phyloP scores from a whole-genome alignment of 1,140 invertebrate genomes.

The Drosophila arawakana region DNA sequence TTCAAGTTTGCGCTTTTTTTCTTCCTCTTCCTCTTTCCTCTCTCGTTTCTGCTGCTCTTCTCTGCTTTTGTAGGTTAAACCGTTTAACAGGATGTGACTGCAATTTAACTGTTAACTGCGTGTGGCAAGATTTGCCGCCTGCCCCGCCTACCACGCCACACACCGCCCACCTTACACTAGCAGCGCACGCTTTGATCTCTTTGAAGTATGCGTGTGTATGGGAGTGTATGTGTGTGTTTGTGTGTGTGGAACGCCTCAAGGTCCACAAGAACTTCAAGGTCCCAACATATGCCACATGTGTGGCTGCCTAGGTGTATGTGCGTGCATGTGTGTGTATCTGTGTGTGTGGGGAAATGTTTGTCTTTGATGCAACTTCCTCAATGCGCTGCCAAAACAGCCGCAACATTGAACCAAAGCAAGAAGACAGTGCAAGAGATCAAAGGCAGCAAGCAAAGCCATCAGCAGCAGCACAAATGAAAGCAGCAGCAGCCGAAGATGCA shows the following conservation, averaged over 20 bases:
- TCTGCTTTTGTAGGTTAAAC: slow-evolving; percentile 67
- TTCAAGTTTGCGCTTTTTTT: slow-evolving; percentile 23
- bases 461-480: slow-evolving; percentile 34
- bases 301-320: slow-evolving; percentile 20
- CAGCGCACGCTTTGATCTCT: slow-evolving; percentile 66
- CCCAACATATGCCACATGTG: slow-evolving; percentile 46
- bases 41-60: neutral
- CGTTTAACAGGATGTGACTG: slow-evolving; percentile 77
- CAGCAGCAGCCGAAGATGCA: slow-evolving; percentile 49
- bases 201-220: slow-evolving; percentile 36
- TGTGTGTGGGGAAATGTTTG: slow-evolving; percentile 61
- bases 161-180: neutral
- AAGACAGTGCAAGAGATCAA: slow-evolving; percentile 65
- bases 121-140: slow-evolving; percentile 58
- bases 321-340: slow-evolving; percentile 20
- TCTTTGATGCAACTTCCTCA: slow-evolving; percentile 81
- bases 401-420: slow-evolving; percentile 54
- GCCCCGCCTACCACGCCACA: neutral
- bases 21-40: neutral
- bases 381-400: slow-evolving; percentile 69
- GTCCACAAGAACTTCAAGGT: slow-evolving; percentile 78
- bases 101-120: slow-evolving; percentile 70
- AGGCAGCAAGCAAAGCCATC: slow-evolving; percentile 53
- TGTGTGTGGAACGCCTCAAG: slow-evolving; percentile 68
- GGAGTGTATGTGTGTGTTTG: slow-evolving; percentile 11